phyloP scores from a whole-genome alignment of 2,113 vertebrate species.

The Cyprichromis sp. region DNA sequence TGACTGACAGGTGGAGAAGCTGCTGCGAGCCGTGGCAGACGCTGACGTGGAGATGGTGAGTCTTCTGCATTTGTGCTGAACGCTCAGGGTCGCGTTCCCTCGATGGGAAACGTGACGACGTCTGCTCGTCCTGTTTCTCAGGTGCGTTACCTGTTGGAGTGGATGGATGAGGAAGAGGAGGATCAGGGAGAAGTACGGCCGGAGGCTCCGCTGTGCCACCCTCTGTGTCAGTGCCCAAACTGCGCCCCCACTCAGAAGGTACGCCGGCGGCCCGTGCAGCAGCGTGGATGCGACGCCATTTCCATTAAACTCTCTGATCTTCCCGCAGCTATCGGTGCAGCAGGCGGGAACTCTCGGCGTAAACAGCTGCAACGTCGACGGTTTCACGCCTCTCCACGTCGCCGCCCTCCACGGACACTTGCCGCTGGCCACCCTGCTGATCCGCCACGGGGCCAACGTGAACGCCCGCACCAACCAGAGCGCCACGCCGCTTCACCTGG shows the following conservation, averaged over 20 bases:
- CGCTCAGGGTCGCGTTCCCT: not conserved
- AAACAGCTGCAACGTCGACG: slow-evolving; percentile 77
- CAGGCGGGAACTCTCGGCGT: slow-evolving; percentile 75
- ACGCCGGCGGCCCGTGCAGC: not conserved
- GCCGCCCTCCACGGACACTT: slow-evolving; percentile 81
- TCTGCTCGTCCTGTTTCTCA: slow-evolving; percentile 27
- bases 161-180: slow-evolving; percentile 83
- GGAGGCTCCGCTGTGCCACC: slow-evolving; percentile 82
- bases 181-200: slow-evolving; percentile 40
- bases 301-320: not conserved
- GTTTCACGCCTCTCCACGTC: slow-evolving; percentile 80
- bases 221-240: slow-evolving; percentile 86
- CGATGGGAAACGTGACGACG: fast-evolving
- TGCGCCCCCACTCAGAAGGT: slow-evolving; percentile 91
- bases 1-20: slow-evolving; percentile 86
- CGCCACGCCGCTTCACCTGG: slow-evolving; percentile 85
- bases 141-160: slow-evolving; percentile 94
- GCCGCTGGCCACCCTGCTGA: slow-evolving; percentile 70
- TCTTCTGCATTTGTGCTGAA: not conserved
- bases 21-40: slow-evolving; percentile 89
- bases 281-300: not conserved
- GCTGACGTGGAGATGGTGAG: slow-evolving; percentile 95
- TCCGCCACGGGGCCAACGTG: slow-evolving; percentile 76
- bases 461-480: slow-evolving; percentile 71
- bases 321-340: slow-evolving; percentile 52